Base-by-base conservation (phyloP, 2,888 invertebrate genomes). In the Proisotoma minuta region DNA sequence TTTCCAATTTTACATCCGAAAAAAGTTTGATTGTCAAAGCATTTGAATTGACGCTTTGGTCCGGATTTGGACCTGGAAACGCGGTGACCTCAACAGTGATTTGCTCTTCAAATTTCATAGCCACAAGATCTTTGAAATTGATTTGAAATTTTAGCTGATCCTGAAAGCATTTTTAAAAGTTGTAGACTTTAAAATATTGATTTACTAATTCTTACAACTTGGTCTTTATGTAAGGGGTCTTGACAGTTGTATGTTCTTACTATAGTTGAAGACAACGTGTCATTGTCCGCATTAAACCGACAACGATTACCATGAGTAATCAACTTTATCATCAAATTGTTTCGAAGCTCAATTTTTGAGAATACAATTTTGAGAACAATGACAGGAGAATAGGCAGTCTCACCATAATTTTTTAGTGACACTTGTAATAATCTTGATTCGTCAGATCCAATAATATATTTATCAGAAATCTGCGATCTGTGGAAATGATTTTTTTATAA, bases 381-480 rank as follows among this genome's bases (percentile, higher is more conserved):
- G 3, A 3, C 39, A 3, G 53, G 34, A 18, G 39, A 20, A n/a
- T 54, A 54, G 5, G 53, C 53, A 4, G 53, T 54, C 39, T 54
- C 53, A 3, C 29, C 29, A 20, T 27, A 4, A 29, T 54, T 54
- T 20, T 15, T 29, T 4, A 54, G 22, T 34, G 15, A n/a, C 15
- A 54, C 29, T n/a, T 39, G 39, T 2, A 54, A 29, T 8, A 34
- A 18, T 22, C 34, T 3, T 8, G 20, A 15, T 8, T 20, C 53
- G 3, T 29, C 28, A 20, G 53, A 29, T 15, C 53, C 53, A 22
- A 54, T 54, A 4, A 29, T 29, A 39, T 54, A 54, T 3, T 29
- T 24, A 20, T 54, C n/a, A n/a, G n/a, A n/a, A n/a, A n/a, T n/a
- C n/a, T n/a, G n/a, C n/a, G n/a, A n/a, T n/a, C n/a, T n/a, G n/a